Conservation (phyloP, 2,888 invertebrate genomes). For the Himalopsyche anomala region DNA sequence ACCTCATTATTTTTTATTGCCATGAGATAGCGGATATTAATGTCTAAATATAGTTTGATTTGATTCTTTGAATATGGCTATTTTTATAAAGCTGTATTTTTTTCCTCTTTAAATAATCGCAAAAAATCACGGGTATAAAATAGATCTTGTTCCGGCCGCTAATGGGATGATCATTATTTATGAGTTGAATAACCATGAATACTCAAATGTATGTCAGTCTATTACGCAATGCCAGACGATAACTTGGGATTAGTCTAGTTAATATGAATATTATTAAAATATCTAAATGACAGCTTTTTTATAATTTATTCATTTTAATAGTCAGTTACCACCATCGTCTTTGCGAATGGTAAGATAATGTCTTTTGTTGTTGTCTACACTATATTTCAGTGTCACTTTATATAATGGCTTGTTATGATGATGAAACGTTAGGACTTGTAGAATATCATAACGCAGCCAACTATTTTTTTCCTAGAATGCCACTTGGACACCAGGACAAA, state of each 20-base stretch:
- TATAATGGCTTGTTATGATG: too few species aligned
- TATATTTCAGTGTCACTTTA: too few species aligned
- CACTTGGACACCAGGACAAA: too few species aligned
- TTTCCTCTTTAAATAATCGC: not conserved
- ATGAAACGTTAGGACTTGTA: too few species aligned
- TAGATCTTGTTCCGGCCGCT: not conserved
- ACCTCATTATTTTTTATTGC: too few species aligned
- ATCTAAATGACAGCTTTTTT: not conserved
- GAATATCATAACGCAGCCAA: too few species aligned
- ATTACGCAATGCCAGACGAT: not conserved
- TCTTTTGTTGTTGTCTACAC: too few species aligned
- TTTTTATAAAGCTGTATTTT: not conserved
- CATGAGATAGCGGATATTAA: not conserved
- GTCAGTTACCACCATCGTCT: not conserved
- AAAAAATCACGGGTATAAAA: not conserved
- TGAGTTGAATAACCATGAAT: not conserved
- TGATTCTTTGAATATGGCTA: not conserved
- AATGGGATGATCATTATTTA: not conserved
- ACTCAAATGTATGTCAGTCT: conserved; percentile 2
- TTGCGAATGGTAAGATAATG: too few species aligned
- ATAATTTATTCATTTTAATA: not conserved
- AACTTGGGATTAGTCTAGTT: not conserved
- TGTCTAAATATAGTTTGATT: not conserved
- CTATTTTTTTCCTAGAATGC: too few species aligned
- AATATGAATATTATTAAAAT: not conserved